Base-by-base conservation (phyloP, 2,888 invertebrate species). In the Drosophila acutilabella region DNA sequence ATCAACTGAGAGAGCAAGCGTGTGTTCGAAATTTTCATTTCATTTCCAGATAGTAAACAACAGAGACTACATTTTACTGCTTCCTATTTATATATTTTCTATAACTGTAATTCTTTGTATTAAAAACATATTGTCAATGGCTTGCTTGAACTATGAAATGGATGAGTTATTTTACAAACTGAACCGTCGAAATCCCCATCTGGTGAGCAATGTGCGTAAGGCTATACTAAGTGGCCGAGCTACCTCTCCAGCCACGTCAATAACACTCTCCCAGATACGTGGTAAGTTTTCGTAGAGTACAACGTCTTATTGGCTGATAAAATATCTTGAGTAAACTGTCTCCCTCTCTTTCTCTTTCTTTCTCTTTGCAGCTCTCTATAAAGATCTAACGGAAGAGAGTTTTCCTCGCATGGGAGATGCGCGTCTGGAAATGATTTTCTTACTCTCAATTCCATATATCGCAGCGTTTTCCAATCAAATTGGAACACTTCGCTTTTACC, bases 381-480 rank as follows among this genome's bases (percentile, higher is more conserved):
- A 2, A 7, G 38, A 67, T n/a, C 45, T 78, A 2, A 64, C 78
- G 2, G 81, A 66, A 4, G 41, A 71, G 7, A 47, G 40, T 14
- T 83, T 83, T 54, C 87, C 89, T 20, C 44, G 52, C 4, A 66
- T 84, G 61, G 64, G 45, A 5, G 60, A 81, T 30, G 66, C 89
- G 14, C 57, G 61, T 6, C 38, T 72, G 7, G 72, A 86, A 56
- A 40, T 81, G 50, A 47, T 57, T 11, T 88, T 80, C n/a, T 8
- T 83, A 16, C 62, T 88, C 14, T 67, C 70, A 7, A 47, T 72
- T 16, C 87, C 87, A 0, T 69, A 51, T 44, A 14, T 88, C 5
- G 64, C 70, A 13, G 68, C 84, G 5, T 83, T 52, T 20, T 18
- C 70, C 36, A 87, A 81, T 38, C 44, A 51, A 8, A 38, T 50